phyloP scores from a whole-genome alignment of 1,140 invertebrate species.

The Fopius arisanus region DNA sequence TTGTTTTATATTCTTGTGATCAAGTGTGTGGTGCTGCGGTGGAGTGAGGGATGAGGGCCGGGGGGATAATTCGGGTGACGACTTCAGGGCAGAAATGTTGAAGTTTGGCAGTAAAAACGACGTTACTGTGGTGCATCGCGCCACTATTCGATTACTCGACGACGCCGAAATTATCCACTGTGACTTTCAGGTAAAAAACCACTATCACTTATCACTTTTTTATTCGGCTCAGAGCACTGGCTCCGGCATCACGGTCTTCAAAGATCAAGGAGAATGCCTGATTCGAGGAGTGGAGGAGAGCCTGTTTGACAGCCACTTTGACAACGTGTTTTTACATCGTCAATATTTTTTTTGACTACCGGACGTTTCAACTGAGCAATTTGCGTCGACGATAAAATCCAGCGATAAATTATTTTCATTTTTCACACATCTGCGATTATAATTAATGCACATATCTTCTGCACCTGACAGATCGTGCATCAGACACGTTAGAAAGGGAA shows the following conservation, averaged over 20 bases:
- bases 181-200: conserved; percentile 88
- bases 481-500: background rate
- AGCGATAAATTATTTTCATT: background rate
- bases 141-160: conserved; percentile 91
- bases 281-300: no score
- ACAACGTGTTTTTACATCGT: no score
- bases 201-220: background rate
- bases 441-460: background rate
- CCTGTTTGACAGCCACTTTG: no score
- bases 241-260: no score
- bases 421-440: background rate
- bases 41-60: conserved; percentile 39
- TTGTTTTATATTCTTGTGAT: background rate
- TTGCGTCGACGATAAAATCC: background rate
- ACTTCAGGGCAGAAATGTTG: conserved; percentile 68
- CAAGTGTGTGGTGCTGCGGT: conserved; percentile 40
- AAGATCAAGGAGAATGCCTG: no score
- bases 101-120: conserved; percentile 83
- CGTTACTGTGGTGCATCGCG: conserved; percentile 88
- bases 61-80: conserved; percentile 39
- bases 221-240: no score
- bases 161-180: conserved; percentile 94
- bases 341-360: no score
- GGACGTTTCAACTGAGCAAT: no score
- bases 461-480: background rate